Percentiles rank a stretch among this genome's conserved stretches.
Conservation (phyloP, 2,797 vertebrate genomes). For the Amblyraja radiata region DNA sequence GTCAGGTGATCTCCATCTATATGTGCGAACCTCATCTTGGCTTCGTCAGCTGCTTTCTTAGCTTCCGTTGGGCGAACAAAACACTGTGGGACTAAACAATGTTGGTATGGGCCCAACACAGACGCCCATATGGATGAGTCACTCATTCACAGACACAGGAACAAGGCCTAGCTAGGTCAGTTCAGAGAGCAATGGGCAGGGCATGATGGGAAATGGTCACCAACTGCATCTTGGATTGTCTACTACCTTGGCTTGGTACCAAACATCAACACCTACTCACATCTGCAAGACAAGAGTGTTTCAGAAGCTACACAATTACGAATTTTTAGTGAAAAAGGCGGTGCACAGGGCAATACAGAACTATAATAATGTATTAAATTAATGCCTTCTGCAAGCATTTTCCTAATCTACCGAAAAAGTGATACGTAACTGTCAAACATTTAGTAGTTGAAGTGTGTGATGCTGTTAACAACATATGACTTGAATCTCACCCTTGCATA, state of each 20-base stretch:
- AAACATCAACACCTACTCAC: constrained; percentile 82
- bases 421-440: constrained; percentile 11
- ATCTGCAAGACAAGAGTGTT: constrained; percentile 95
- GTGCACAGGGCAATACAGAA: constrained; percentile 35
- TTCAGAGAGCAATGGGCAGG: constrained; percentile 83
- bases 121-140: constrained; percentile 99
- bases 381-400: constrained; percentile 33
- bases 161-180: constrained; percentile 95
- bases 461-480: constrained; percentile 30
- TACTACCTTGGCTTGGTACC: constrained; percentile 69
- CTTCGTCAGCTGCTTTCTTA: constrained; percentile 97
- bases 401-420: constrained; percentile 28
- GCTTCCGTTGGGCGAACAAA: constrained; percentile 97
- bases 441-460: constrained; percentile 31
- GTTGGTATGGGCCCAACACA: constrained; percentile 99
- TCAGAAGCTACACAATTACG: constrained; percentile 77
- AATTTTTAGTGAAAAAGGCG: constrained; percentile 35
- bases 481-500: constrained; percentile 36
- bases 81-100: constrained; percentile 99
- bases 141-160: constrained; percentile 91
- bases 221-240: constrained; percentile 73
- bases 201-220: constrained; percentile 70
- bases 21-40: constrained; percentile 99
- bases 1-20: constrained; percentile 99
- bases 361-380: constrained; percentile 32